Evolutionary conservation across 2,797 vertebrate species (phyloP), one percentile per base, ranked within the genome.

Genomic region (Lophius americanus): DNA sequence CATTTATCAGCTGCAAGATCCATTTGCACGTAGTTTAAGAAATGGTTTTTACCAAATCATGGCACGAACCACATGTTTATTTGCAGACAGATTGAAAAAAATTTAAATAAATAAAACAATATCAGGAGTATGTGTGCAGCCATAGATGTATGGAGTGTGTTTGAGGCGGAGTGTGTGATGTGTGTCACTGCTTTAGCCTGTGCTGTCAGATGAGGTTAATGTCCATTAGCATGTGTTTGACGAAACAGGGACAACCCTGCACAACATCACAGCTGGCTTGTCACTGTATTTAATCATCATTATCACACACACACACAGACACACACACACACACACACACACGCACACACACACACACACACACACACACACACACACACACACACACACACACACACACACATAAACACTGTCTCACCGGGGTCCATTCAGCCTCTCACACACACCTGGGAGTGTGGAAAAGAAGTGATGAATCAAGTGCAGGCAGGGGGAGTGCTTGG

Each of bases 171-270:
- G 9, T 42, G 9, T 42, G 7, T 42, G 41, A 42, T 67, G 64
- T 78, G 62, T 82, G 64, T 77, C 42, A 51, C 10, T 49, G 43
- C 52, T 4, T 33, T 23, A 51, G 66, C 55, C 60, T 50, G 44
- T 1, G 74, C 74, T 90, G 86, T 89, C 90, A 83, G 75, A 85
- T 76, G 35, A 68, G 64, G 67, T 92, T 90, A 70, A 68, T 43
- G 72, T 72, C 68, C 2, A 62, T 60, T 51, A 62, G 56, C 60
- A 81, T 64, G 66, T 78, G 60, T 81, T 82, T 82, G 87, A 87
- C 83, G 85, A 86, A 23, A 81, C 70, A 66, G 68, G 75, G 51
- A 75, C 70, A 72, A 53, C 80, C 58, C 71, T 75, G 81, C 49
- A 37, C 63, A 85, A 66, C 75, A 66, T 69, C 68, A 57, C 73